These are phyloP conservation scores for Neodiprion virginianus DNA, from an alignment of 1,140 invertebrate genomes.

Conservation along the genomic window DNA sequence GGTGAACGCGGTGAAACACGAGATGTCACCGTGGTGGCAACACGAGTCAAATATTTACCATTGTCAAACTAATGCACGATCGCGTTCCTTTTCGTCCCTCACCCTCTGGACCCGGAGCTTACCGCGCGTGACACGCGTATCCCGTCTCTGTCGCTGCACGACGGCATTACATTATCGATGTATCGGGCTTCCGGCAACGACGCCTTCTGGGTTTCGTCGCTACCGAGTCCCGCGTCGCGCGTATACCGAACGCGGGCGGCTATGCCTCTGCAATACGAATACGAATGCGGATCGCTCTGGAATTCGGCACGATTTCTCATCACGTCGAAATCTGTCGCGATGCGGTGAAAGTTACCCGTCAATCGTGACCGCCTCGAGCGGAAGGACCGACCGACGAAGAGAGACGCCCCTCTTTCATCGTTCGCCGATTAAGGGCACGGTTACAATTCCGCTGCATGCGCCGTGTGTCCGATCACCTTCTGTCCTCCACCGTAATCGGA, in stretches of 20 bases:
- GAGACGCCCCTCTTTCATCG: neutral
- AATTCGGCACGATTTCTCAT: slow-evolving; percentile 7
- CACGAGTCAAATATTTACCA: slow-evolving; percentile 9
- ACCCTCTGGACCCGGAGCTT: slow-evolving; percentile 4
- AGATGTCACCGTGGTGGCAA: slow-evolving; percentile 4
- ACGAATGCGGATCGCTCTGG: slow-evolving; percentile 1
- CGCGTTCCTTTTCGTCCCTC: slow-evolving; percentile 19
- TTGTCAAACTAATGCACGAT: slow-evolving; percentile 5
- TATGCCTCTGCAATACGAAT: slow-evolving; percentile 2
- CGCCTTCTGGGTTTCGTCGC: neutral
- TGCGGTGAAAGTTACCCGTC: neutral
- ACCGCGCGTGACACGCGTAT: neutral
- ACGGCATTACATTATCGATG: no score
- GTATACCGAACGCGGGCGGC: neutral
- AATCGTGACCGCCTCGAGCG: neutral
- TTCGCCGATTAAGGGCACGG: neutral
- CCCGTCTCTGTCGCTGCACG: neutral
- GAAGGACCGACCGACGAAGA: neutral
- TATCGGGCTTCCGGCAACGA: no score
- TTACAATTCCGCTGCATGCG: no score
- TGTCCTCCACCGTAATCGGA: no score
- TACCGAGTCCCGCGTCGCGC: neutral
- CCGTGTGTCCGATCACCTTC: no score
- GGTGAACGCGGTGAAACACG: slow-evolving; percentile 5
- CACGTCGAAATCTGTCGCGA: slow-evolving; percentile 1